Conservation (phyloP, 2,888 invertebrate genomes). For the Agrilus cyanescens region DNA sequence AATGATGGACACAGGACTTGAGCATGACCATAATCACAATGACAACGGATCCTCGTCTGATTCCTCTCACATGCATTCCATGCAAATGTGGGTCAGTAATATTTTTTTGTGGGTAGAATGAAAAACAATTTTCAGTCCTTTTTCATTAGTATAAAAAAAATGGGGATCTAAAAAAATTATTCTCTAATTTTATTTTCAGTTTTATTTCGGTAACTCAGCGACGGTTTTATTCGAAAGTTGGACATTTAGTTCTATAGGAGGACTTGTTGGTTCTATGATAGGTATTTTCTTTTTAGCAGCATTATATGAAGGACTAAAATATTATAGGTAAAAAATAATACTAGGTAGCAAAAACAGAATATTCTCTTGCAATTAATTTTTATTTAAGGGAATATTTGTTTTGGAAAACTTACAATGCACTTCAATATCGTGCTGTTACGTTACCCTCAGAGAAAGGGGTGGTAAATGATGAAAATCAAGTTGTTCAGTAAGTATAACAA, state of each 20-base stretch:
- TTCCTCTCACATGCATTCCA: too few relatives aligned
- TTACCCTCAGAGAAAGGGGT: slow-evolving; percentile 58
- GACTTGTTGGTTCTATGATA: slow-evolving; percentile 80
- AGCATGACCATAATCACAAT: too few relatives aligned
- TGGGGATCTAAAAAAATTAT: neutral
- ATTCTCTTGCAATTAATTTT: slow-evolving; percentile 9
- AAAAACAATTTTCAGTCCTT: too few relatives aligned
- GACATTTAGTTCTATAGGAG: slow-evolving; percentile 61
- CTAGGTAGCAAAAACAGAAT: neutral
- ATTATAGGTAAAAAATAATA: slow-evolving; percentile 47
- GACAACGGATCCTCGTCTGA: too few relatives aligned
- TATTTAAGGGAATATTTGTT: slow-evolving; percentile 62
- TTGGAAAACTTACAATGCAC: slow-evolving; percentile 75
- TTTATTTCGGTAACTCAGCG: slow-evolving; percentile 69
- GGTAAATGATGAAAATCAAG: slow-evolving; percentile 53
- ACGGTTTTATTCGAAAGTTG: slow-evolving; percentile 73
- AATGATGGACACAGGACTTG: neutral
- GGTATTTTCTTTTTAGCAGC: slow-evolving; percentile 86
- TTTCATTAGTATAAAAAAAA: too few relatives aligned
- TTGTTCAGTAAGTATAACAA: slow-evolving; percentile 59
- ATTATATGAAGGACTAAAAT: slow-evolving; percentile 92
- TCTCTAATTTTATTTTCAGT: slow-evolving; percentile 44
- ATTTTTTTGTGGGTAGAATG: too few relatives aligned
- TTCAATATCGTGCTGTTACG: slow-evolving; percentile 77
- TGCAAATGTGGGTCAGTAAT: too few relatives aligned